phyloP scores from a whole-genome alignment of 35 echinoderm and acorn worm genomes.

The Chiridota heheva region DNA sequence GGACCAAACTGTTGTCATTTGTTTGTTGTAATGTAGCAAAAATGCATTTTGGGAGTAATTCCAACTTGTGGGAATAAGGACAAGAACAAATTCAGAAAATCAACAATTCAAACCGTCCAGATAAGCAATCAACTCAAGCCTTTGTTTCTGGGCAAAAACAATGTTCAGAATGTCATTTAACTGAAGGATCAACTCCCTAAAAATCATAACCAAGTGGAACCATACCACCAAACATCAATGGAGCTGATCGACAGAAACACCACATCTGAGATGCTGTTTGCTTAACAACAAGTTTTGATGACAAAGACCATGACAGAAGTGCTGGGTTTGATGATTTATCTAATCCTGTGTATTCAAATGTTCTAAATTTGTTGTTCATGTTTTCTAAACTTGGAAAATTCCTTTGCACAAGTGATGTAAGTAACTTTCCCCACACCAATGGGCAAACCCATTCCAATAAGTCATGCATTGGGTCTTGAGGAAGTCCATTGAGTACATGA shows the following conservation, averaged over 20 bases:
- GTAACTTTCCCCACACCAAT: not conserved
- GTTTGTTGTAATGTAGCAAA: constrained; percentile 3
- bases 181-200: constrained; percentile 33
- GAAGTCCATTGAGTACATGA: constrained; percentile 13
- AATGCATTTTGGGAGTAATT: constrained; percentile 9
- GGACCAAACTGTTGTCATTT: constrained; percentile 11
- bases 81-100: constrained; percentile 23
- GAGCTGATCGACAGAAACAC: constrained; percentile 15
- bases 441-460: constrained; percentile 19
- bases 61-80: not conserved
- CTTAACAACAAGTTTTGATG: not conserved
- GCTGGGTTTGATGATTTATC: constrained; percentile 26
- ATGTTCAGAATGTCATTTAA: constrained; percentile 10
- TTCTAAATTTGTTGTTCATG: not conserved
- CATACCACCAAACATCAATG: constrained; percentile 16
- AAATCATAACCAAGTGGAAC: constrained; percentile 6
- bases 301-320: constrained; percentile 5
- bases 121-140: constrained; percentile 7
- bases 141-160: constrained; percentile 28
- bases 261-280: constrained; percentile 23
- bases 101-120: constrained; percentile 11
- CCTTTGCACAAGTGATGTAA: constrained; percentile 10
- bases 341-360: not conserved
- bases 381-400: not conserved
- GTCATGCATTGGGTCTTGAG: constrained; percentile 14